Conservation (phyloP, 1,140 invertebrate genomes). For the Xylocopa sonorina region DNA sequence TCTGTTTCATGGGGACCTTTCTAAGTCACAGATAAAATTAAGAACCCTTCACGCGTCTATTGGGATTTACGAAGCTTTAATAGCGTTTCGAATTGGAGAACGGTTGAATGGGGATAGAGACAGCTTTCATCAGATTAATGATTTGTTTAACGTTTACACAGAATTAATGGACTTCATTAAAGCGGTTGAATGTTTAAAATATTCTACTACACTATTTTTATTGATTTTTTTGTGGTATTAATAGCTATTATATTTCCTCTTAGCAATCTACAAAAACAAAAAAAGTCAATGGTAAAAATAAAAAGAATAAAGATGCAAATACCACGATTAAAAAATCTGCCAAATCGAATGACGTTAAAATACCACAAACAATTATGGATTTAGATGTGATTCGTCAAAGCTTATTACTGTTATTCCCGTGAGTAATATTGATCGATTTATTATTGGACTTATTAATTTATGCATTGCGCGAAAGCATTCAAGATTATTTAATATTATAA, state of each 20-base stretch:
- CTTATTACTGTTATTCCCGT: conserved; percentile 80
- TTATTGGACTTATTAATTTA: too few species aligned
- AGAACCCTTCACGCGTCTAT: conserved; percentile 80
- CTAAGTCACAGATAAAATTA: conserved; percentile 80
- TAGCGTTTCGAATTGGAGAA: conserved; percentile 80
- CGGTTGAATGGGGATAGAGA: conserved; percentile 75
- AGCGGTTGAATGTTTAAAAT: conserved; percentile 63
- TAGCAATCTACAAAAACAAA: conserved; percentile 70
- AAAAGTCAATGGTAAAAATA: conserved; percentile 73
- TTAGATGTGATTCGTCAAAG: conserved; percentile 77
- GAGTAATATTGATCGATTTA: conserved; percentile 55
- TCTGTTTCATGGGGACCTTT: conserved; percentile 76
- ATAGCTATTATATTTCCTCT: neutral
- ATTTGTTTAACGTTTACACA: conserved; percentile 79
- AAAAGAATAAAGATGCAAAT: conserved; percentile 76
- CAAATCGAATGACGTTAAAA: conserved; percentile 70
- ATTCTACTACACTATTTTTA: neutral
- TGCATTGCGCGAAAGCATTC: too few species aligned
- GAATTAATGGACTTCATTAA: conserved; percentile 81
- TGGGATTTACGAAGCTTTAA: conserved; percentile 81
- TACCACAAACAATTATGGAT: conserved; percentile 78
- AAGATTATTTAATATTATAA: neutral
- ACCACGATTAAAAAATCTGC: conserved; percentile 69
- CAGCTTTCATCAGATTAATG: conserved; percentile 72
- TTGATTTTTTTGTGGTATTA: neutral